Evolutionary conservation across 2,113 vertebrate species (phyloP), one percentile per base, ranked within the genome.

Genomic region (Varanus salvator): DNA sequence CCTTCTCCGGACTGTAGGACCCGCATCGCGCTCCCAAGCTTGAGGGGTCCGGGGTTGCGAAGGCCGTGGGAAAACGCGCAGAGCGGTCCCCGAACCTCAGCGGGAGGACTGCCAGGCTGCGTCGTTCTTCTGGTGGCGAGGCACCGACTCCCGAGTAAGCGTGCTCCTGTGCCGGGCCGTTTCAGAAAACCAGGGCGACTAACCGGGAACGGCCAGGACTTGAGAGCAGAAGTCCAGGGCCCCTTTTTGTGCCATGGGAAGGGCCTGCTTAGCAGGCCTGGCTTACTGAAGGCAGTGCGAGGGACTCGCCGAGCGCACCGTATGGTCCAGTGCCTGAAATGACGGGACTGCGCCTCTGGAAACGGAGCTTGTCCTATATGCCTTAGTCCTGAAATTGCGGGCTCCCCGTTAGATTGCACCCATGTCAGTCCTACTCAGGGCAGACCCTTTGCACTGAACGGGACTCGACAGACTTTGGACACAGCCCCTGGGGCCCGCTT

Each of bases 1-100:
- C 92, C 86, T 87, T 84, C 89, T 85, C 91, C 90, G 86, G 91
- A 91, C 92, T 93, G 93, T 44, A 82, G 87, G 93, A 92, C 84
- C 92, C 93, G 90, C 89, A 93, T 92, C 2, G 60, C 60, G 17
- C 60, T 19, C 27, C 77, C 8, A 78, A 80, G 77, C 25, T 12
- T 31, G 78, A 54, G 25, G 12, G 78, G 21, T 3, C 15, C 25
- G 23, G 1, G 15, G 1, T 38, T 34, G 4, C 57, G 5, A 82
- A 64, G 6, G 3, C 1, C 29, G 11, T 64, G n/a, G 12, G 80
- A 19, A 64, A 77, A 23, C 38, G 17, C 7, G 2, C 38, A 77
- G 19, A 48, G 71, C 11, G 11, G 60, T 64, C 60, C 17, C 60
- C 31, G 34, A 34, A 34, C 8, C 50, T 8, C 44, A 48, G 44